phyloP scores from a whole-genome alignment of 1,140 invertebrate genomes.

The Lucilia sericata region DNA sequence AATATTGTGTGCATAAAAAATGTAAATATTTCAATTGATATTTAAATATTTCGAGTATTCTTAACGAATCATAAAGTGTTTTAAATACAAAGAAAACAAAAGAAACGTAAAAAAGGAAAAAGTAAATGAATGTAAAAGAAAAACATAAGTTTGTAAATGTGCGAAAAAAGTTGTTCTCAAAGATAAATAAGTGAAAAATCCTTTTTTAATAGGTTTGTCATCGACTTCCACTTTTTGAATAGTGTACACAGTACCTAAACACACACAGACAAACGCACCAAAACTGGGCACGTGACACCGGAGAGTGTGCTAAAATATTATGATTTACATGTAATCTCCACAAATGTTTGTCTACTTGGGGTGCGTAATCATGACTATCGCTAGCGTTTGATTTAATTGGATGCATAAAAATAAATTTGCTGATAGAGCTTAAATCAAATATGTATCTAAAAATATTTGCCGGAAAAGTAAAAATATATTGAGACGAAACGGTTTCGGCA shows the following conservation, averaged over 20 bases:
- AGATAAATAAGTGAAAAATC: neutral
- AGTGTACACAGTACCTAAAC: no score
- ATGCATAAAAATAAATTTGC: no score
- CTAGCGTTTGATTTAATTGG: neutral
- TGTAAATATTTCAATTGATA: slow-evolving; percentile 38
- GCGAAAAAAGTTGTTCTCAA: neutral
- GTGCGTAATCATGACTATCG: neutral
- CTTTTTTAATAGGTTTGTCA: slow-evolving; percentile 1
- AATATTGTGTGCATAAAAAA: slow-evolving; percentile 33
- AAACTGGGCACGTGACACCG: no score
- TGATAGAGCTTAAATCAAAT: no score
- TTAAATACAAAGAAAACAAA: neutral
- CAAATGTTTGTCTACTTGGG: neutral
- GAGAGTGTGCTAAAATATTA: no score
- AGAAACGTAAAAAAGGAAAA: neutral
- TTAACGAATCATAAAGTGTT: slow-evolving; percentile 15
- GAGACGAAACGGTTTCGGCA: no score
- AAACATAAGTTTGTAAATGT: neutral
- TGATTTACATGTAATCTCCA: neutral
- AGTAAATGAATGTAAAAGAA: neutral
- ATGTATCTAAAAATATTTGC: no score
- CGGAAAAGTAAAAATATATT: no score
- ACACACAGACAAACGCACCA: no score
- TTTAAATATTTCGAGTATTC: slow-evolving; percentile 28
- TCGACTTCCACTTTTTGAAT: neutral